Conservation (phyloP, 2,888 invertebrate species). For the Limnephilus lunatus region DNA sequence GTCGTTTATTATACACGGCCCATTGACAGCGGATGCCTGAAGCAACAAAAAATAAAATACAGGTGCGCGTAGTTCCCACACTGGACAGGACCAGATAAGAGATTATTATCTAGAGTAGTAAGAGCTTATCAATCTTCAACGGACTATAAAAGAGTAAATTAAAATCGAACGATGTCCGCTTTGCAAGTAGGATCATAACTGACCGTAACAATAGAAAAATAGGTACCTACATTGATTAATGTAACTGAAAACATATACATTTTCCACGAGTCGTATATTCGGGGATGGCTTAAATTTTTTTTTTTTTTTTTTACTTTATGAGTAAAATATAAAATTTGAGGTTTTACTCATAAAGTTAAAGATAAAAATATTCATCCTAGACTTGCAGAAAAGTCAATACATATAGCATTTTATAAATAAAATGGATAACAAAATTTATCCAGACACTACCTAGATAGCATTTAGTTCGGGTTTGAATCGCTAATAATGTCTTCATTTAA, state of each 20-base stretch:
- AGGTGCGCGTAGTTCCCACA: conserved; percentile 28
- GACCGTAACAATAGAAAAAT: neutral
- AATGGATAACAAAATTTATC: no score
- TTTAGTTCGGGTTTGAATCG: no score
- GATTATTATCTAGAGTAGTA: neutral
- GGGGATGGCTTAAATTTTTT: no score
- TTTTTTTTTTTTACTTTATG: no score
- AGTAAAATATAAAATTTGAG: no score
- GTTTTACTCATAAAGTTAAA: no score
- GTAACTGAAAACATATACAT: neutral
- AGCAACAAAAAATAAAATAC: conserved; percentile 13
- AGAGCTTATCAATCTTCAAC: neutral
- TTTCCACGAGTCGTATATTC: neutral
- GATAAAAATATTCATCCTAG: no score
- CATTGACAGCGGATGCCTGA: neutral
- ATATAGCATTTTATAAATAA: no score
- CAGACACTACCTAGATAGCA: no score
- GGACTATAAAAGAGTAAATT: neutral
- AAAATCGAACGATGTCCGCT: neutral
- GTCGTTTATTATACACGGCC: neutral
- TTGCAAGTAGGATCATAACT: neutral
- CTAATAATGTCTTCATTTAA: no score
- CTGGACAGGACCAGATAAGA: conserved; percentile 25
- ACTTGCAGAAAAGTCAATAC: no score
- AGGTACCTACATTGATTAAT: neutral